phyloP scores from a whole-genome alignment of 2,888 invertebrate genomes.

The Hybos culiciformis region DNA sequence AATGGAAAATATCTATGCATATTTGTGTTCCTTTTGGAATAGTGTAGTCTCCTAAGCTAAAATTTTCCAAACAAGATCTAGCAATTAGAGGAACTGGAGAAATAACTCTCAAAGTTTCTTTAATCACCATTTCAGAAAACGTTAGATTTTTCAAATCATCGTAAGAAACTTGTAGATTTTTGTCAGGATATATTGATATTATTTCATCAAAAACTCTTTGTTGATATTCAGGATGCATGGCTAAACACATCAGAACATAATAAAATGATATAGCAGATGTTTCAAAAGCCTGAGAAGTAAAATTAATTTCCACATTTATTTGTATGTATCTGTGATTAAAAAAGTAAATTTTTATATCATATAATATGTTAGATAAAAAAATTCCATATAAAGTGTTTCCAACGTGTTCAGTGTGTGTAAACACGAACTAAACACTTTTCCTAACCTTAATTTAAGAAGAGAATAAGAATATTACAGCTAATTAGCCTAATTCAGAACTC shows the following conservation, averaged over 20 bases:
- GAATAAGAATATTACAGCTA: no score
- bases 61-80: constrained; percentile 21
- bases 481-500: no score
- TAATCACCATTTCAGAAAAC: constrained; percentile 28
- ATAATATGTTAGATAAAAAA: no score
- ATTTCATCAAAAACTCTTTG: constrained; percentile 25
- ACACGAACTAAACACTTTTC: no score
- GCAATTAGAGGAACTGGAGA: constrained; percentile 28
- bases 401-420: no score
- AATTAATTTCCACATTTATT: no score
- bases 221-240: constrained; percentile 28
- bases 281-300: constrained; percentile 14
- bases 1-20: constrained; percentile 26
- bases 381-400: no score
- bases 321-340: no score
- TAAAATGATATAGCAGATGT: constrained; percentile 30
- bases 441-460: no score
- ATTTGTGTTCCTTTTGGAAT: constrained; percentile 28
- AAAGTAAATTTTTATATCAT: no score
- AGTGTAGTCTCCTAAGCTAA: constrained; percentile 22
- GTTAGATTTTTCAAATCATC: constrained; percentile 25
- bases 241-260: constrained; percentile 25
- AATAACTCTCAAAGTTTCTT: constrained; percentile 29
- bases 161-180: constrained; percentile 21
- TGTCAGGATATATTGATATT: constrained; percentile 18